These are phyloP conservation scores for Habrosyne pyritoides DNA, from an alignment of 2,888 invertebrate genomes.

Conservation along the genomic window DNA sequence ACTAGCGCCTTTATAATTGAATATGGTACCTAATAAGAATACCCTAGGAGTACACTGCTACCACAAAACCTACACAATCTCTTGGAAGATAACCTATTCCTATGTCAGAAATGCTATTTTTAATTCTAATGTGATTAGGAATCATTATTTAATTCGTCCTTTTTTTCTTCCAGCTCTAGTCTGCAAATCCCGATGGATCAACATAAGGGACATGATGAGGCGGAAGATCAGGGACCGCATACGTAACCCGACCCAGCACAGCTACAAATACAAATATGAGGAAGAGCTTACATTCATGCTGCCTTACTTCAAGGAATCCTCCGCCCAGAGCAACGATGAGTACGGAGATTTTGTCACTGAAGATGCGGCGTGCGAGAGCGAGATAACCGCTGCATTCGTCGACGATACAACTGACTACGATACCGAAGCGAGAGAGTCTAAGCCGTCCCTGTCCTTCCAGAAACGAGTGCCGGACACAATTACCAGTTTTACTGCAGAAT, in stretches of 20 bases:
- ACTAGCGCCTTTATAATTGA: too few relatives aligned
- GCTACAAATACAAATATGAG: slow-evolving; percentile 70
- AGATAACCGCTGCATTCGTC: slow-evolving; percentile 49
- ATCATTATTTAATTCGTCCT: too few relatives aligned
- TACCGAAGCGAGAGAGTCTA: slow-evolving; percentile 35
- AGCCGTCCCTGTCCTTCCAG: slow-evolving; percentile 43
- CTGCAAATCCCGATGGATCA: slow-evolving; percentile 72
- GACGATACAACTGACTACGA: slow-evolving; percentile 44
- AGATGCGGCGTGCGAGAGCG: slow-evolving; percentile 42
- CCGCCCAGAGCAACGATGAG: slow-evolving; percentile 38
- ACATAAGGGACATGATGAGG: slow-evolving; percentile 74
- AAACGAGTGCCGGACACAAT: slow-evolving; percentile 33
- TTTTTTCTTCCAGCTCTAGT: slow-evolving; percentile 49
- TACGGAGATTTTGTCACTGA: slow-evolving; percentile 52
- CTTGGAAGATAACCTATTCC: too few relatives aligned
- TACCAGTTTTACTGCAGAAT: slow-evolving; percentile 20
- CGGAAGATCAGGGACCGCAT: slow-evolving; percentile 59
- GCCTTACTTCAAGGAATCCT: slow-evolving; percentile 59
- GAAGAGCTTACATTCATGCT: slow-evolving; percentile 65
- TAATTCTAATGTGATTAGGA: too few relatives aligned
- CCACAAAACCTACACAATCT: too few relatives aligned
- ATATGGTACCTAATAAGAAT: too few relatives aligned
- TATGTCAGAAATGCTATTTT: too few relatives aligned
- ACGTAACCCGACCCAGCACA: slow-evolving; percentile 49
- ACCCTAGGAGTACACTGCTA: too few relatives aligned